These are phyloP conservation scores for Aquatica leii DNA, from an alignment of 2,888 invertebrate species.

Conservation along the genomic window DNA sequence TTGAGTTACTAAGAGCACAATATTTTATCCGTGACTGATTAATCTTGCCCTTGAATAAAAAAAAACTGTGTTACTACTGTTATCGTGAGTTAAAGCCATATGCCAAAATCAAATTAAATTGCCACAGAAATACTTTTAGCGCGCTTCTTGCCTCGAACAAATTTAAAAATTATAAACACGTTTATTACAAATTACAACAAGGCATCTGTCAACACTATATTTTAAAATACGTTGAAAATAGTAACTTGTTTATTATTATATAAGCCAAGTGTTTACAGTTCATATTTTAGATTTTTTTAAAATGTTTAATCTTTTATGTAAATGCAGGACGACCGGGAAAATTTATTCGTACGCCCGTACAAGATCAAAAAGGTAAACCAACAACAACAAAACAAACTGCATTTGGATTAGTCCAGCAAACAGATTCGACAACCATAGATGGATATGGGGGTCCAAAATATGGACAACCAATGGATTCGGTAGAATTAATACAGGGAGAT, in stretches of 20 bases:
- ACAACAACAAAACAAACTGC: slow-evolving; percentile 45
- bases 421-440: slow-evolving; percentile 50
- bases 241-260: too few relatives aligned
- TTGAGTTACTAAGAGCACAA: slow-evolving; percentile 27
- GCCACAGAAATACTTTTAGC: too few relatives aligned
- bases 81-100: too few relatives aligned
- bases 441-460: slow-evolving; percentile 45
- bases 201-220: too few relatives aligned
- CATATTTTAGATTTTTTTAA: too few relatives aligned
- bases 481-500: slow-evolving; percentile 63
- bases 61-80: too few relatives aligned
- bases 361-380: slow-evolving; percentile 55
- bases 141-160: too few relatives aligned
- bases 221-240: too few relatives aligned
- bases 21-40: not conserved
- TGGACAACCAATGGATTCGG: slow-evolving; percentile 54
- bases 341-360: slow-evolving; percentile 60
- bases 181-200: too few relatives aligned
- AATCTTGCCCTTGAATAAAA: slow-evolving; percentile 3
- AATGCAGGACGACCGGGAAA: slow-evolving; percentile 63
- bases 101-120: too few relatives aligned
- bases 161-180: too few relatives aligned
- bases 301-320: not conserved
- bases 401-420: slow-evolving; percentile 55
- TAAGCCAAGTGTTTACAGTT: too few relatives aligned